Evolutionary conservation across 2,113 vertebrate genomes (phyloP).

Genomic region (Jacana jacana): DNA sequence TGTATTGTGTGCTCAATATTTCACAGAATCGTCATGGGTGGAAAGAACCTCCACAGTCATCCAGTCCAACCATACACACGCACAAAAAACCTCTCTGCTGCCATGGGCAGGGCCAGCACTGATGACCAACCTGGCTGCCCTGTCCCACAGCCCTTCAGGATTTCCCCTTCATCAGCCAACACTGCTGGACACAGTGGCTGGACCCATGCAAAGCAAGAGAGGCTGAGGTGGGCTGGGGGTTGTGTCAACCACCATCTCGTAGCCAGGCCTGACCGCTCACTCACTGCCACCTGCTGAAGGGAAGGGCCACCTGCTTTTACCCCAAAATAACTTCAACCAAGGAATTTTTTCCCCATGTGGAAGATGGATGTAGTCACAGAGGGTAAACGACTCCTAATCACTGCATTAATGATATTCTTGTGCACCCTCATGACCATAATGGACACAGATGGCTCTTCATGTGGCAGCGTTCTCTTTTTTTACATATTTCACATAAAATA

Average conservation of each 20-base stretch:
- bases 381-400: neutral
- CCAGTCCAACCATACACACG: too few species aligned
- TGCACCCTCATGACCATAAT: too few species aligned
- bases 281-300: too few species aligned
- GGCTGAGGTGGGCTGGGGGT: too few species aligned
- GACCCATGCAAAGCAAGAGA: too few species aligned
- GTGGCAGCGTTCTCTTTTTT: neutral
- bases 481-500: neutral
- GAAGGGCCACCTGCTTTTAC: rapidly evolving
- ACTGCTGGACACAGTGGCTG: too few species aligned
- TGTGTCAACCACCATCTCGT: neutral
- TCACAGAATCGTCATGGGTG: neutral
- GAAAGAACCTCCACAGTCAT: too few species aligned
- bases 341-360: neutral
- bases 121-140: too few species aligned
- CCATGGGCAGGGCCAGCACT: too few species aligned
- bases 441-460: neutral
- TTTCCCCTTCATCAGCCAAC: too few species aligned
- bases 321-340: neutral
- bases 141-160: too few species aligned
- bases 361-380: neutral
- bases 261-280: rapidly evolving
- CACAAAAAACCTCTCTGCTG: too few species aligned
- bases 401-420: neutral
- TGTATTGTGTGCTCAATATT: neutral